phyloP scores from a whole-genome alignment of 2,888 invertebrate genomes.

The Seira musarum region DNA sequence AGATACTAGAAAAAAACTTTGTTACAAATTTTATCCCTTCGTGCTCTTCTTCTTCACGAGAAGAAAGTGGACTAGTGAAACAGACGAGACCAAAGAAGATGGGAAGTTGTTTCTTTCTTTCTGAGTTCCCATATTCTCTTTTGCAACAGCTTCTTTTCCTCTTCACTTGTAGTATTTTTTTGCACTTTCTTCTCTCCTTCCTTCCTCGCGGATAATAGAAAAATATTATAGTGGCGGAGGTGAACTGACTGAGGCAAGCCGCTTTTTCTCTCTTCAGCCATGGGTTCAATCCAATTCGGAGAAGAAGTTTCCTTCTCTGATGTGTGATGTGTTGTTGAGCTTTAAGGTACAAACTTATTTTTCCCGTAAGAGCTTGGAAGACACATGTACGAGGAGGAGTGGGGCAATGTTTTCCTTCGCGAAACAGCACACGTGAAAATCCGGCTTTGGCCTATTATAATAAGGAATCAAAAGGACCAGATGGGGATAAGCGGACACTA shows the following conservation, averaged over 20 bases:
- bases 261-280: not conserved
- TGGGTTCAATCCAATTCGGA: not conserved
- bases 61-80: not conserved
- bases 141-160: not conserved
- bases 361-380: too few species aligned
- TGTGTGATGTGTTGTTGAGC: not conserved
- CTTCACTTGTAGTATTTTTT: not conserved
- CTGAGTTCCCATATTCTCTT: not conserved
- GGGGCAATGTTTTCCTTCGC: too few species aligned
- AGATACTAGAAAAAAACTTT: not conserved
- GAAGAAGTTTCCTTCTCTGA: not conserved
- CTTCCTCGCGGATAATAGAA: not conserved
- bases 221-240: too few species aligned
- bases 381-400: too few species aligned
- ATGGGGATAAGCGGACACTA: slow-evolving; percentile 49
- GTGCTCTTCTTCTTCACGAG: too few species aligned
- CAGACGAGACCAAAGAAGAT: not conserved
- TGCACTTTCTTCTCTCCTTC: not conserved
- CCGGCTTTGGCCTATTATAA: slow-evolving; percentile 6
- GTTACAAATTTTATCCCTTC: not conserved
- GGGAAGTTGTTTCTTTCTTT: not conserved
- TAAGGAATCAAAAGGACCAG: slow-evolving; percentile 23
- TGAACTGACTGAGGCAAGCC: not conserved
- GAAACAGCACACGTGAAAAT: slow-evolving; percentile 51
- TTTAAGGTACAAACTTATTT: too few species aligned